phyloP scores from a whole-genome alignment of 2,113 vertebrate species.

The Lethenteron reissneri region DNA sequence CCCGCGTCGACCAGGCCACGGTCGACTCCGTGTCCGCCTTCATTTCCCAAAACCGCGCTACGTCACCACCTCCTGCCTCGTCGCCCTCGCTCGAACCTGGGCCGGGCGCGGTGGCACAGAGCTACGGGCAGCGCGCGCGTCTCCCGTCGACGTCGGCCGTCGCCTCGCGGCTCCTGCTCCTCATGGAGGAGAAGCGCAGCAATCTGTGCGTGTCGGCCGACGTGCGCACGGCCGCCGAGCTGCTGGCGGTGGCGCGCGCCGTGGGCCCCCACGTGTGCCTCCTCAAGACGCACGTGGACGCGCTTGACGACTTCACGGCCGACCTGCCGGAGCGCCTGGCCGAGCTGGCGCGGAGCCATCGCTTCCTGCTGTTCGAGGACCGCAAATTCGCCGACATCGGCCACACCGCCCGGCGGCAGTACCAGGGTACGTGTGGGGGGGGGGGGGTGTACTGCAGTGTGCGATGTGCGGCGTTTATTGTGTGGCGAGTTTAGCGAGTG shows the following conservation, averaged over 20 bases:
- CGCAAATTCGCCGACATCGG: conserved; percentile 94
- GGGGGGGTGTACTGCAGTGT: neutral
- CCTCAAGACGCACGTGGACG: conserved; percentile 73
- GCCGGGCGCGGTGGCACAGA: conserved; percentile 12
- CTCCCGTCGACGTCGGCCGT: conserved; percentile 32
- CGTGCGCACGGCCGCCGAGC: conserved; percentile 34
- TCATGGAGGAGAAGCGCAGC: conserved; percentile 61
- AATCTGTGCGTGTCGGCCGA: conserved; percentile 79
- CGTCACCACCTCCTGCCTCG: too few relatives aligned
- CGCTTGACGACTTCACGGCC: conserved; percentile 46
- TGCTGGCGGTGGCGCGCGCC: conserved; percentile 41
- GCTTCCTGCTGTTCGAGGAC: conserved; percentile 85
- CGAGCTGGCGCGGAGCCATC: conserved; percentile 30
- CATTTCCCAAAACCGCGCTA: too few relatives aligned
- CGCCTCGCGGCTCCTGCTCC: conserved; percentile 33
- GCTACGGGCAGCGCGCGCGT: conserved; percentile 39
- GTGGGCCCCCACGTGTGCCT: conserved; percentile 60
- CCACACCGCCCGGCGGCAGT: conserved; percentile 71
- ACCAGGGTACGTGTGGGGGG: conserved; percentile 37
- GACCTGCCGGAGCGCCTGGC: conserved; percentile 28
- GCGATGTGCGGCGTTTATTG: neutral
- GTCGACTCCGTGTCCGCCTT: too few relatives aligned
- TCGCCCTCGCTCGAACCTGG: too few relatives aligned
- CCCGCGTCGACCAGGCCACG: too few relatives aligned
- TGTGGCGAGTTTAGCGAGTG: neutral